phyloP scores from a whole-genome alignment of 1,140 invertebrate genomes.

The Drosophila athabasca region DNA sequence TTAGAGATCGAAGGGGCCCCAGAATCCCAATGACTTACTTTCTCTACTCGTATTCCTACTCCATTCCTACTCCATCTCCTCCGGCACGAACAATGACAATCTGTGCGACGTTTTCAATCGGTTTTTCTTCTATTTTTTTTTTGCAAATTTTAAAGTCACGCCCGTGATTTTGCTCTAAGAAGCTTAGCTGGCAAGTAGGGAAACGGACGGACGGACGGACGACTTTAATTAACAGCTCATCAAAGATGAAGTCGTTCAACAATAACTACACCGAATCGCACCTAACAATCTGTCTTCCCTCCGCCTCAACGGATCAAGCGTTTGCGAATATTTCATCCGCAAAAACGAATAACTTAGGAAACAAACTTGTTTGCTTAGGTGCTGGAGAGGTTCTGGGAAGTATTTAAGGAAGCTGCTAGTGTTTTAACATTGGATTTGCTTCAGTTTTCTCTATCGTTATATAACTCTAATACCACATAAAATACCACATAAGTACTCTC shows the following conservation, averaged over 20 bases:
- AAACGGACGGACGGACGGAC: slow-evolving; percentile 17
- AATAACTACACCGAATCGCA: slow-evolving; percentile 60
- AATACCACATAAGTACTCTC: no score
- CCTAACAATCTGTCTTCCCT: slow-evolving; percentile 9
- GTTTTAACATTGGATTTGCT: no score
- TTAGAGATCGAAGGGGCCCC: slow-evolving; percentile 47
- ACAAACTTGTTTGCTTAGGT: slow-evolving; percentile 48
- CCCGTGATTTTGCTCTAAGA: slow-evolving; percentile 57
- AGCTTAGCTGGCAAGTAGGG: slow-evolving; percentile 48
- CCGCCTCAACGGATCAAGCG: slow-evolving; percentile 1
- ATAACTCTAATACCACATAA: no score
- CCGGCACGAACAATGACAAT: slow-evolving; percentile 70
- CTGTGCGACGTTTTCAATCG: slow-evolving; percentile 38
- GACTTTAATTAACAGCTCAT: slow-evolving; percentile 76
- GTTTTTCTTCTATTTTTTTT: slow-evolving; percentile 41
- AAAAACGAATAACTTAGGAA: slow-evolving; percentile 69
- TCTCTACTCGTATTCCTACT: slow-evolving; percentile 34
- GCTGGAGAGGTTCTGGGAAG: background rate
- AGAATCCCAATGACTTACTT: slow-evolving; percentile 67
- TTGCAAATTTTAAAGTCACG: slow-evolving; percentile 56
- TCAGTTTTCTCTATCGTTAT: no score
- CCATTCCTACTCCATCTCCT: no score
- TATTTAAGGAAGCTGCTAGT: no score
- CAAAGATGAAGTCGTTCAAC: slow-evolving; percentile 71
- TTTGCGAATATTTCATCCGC: slow-evolving; percentile 47